Evolutionary conservation across 2,888 invertebrate species (phyloP).

Genomic region (Sphaerophoria taeniata): DNA sequence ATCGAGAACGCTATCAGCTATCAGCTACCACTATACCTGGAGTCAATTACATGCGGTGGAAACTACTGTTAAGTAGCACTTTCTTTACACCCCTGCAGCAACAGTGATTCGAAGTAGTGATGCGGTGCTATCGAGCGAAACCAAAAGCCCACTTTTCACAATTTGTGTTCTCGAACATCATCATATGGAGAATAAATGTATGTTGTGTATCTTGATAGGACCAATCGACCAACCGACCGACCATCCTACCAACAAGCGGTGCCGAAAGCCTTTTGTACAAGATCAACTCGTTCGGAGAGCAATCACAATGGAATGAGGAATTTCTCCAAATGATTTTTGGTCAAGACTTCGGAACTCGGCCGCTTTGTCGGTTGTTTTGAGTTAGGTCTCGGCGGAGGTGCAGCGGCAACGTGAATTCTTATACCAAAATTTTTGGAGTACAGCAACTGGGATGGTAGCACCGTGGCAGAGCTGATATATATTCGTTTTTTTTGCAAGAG

Average conservation of each 20-base stretch:
- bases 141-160: conserved; percentile 66
- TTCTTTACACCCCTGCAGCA: conserved; percentile 71
- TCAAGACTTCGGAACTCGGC: conserved; percentile 9
- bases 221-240: no score
- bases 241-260: no score
- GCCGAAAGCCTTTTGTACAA: conserved; percentile 43
- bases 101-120: conserved; percentile 56
- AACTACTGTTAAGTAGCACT: conserved; percentile 72
- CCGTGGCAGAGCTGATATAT: no score
- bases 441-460: no score
- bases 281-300: conserved; percentile 31
- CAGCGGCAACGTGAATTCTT: conserved; percentile 22
- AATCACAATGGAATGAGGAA: conserved; percentile 68
- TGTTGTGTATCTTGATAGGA: no score
- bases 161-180: conserved; percentile 35
- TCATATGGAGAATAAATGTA: no score
- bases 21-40: conserved; percentile 47
- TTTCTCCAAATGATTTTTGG: conserved; percentile 64
- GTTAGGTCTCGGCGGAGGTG: not conserved
- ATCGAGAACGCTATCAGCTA: no score
- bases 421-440: conserved; percentile 16
- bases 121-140: conserved; percentile 63
- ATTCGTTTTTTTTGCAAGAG: conserved; percentile 27
- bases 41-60: conserved; percentile 47
- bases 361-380: conserved; percentile 26